Evolutionary conservation across 2,797 vertebrate genomes (phyloP), one percentile per base, ranked within the genome.

Genomic region (Anabacerthia variegaticeps): DNA sequence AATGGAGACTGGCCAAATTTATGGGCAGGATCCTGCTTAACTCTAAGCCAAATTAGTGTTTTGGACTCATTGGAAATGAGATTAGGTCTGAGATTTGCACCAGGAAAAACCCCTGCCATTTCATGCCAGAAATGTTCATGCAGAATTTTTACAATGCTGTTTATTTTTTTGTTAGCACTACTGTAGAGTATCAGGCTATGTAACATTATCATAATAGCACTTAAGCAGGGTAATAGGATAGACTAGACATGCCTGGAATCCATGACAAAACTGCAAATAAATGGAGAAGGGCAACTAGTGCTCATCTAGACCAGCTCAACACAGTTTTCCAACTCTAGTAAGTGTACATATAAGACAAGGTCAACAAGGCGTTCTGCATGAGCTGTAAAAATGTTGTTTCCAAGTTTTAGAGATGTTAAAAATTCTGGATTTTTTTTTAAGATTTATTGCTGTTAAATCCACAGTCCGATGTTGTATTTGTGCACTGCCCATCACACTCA

Each of bases 321-420:
- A 36, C 5, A 34, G 58, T 61, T 72, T 78, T 94, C 59, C 63
- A 96, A 17, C 43, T 78, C n/a, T 28, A 95, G 26, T 81, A 85
- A 88, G 65, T 94, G 67, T 95, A 97, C 96, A 67, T 58, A 79
- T 55, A 93, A 91, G 88, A 67, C 82, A 94, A 94, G 93, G 92
- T 95, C 96, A 97, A 90, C 66, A 72, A 88, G 23, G 8, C 9
- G 1, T 95, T 93, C 94, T 85, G 68, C 68, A 66, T 52, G 68
- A 94, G 75, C 62, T 55, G 54, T 67, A 81, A 58, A 91, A 93
- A 85, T 34, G 46, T 34, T 67, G 8, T 24, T 88, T 80, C 76
- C 68, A 93, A 75, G 43, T 85, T 68, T 81, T 83, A 92, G 69
- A 88, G 69, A 88, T 66, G 69, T 48, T 75, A 84, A 95, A 95